Conservation (phyloP, 2,888 invertebrate species). For the Lasioglossum malachurum region DNA sequence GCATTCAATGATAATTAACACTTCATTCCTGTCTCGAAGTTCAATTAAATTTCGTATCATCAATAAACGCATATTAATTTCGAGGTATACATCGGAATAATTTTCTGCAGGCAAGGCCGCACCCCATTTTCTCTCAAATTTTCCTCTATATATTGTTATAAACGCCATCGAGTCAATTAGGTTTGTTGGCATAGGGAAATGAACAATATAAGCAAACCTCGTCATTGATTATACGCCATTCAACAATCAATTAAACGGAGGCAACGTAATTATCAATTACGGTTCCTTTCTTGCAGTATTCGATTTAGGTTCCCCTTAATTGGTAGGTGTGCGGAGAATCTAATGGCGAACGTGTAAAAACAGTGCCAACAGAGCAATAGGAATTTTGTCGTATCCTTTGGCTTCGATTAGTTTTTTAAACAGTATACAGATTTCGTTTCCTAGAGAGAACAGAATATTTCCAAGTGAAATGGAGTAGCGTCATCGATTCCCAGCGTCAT, state of each 20-base stretch:
- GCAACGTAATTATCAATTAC: slow-evolving; percentile 19
- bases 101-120: background rate
- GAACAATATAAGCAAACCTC: background rate
- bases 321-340: background rate
- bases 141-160: background rate
- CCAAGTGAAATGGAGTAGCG: background rate
- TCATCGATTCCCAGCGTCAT: background rate
- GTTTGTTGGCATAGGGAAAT: background rate
- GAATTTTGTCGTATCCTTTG: background rate
- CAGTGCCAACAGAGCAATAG: background rate
- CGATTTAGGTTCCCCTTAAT: background rate
- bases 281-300: background rate
- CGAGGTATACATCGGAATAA: background rate
- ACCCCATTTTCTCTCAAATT: background rate
- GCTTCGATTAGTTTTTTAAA: background rate
- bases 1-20: background rate
- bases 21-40: background rate
- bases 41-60: background rate
- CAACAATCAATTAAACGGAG: slow-evolving; percentile 3
- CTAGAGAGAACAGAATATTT: background rate
- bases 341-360: background rate
- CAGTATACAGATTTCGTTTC: background rate
- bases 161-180: slow-evolving; percentile 13
- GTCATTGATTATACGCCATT: slow-evolving; percentile 24
- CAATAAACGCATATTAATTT: background rate